phyloP scores from a whole-genome alignment of 30 jellyfish, hydroid and myxozoan species.

The Mastigias papua region DNA sequence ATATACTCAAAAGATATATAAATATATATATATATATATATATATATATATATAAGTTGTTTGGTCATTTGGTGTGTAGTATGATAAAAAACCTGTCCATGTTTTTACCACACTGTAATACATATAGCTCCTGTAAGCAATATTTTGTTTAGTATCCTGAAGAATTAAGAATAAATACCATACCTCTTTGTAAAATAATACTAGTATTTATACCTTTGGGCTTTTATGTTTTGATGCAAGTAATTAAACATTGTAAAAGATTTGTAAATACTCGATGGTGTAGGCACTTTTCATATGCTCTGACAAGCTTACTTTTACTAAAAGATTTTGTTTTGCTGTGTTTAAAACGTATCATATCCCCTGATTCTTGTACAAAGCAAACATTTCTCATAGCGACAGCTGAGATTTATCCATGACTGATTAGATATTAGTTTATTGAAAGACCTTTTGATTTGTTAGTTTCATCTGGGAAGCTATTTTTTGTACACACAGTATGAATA shows the following conservation, averaged over 20 bases:
- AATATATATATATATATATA: no score
- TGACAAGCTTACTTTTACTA: not conserved
- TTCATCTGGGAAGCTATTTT: no score
- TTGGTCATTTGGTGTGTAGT: no score
- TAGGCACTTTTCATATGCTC: not conserved
- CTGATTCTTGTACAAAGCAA: no score
- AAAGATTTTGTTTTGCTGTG: not conserved
- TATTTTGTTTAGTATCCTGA: not conserved
- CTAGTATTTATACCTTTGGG: not conserved
- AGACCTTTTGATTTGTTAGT: no score
- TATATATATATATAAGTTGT: no score
- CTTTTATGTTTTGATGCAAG: conserved; percentile 22
- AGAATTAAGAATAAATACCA: not conserved
- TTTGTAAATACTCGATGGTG: not conserved
- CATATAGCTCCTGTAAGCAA: not conserved
- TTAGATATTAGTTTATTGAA: not conserved
- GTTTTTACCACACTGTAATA: not conserved
- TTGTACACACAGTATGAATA: no score
- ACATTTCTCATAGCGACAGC: no score
- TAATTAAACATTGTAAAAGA: not conserved
- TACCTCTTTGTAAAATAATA: not conserved
- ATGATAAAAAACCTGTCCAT: not conserved
- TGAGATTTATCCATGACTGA: not conserved
- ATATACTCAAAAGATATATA: no score
- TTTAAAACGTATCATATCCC: not conserved